Evolutionary conservation across 2,113 vertebrate genomes (phyloP).

Genomic region (Silurus meridionalis): DNA sequence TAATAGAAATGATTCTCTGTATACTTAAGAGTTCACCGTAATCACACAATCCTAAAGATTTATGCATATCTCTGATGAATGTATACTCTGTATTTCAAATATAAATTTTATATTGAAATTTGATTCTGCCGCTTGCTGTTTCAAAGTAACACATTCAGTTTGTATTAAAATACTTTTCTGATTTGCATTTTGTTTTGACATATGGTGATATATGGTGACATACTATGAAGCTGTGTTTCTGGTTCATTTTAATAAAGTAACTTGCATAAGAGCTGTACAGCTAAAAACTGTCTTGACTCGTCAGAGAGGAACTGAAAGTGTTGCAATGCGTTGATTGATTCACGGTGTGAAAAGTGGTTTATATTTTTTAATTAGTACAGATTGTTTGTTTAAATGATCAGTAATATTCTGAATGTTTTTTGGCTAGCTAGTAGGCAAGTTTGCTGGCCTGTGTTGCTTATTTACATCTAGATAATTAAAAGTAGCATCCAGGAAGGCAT

Average conservation of each 20-base stretch:
- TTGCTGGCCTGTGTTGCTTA: background rate
- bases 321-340: background rate
- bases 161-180: background rate
- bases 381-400: background rate
- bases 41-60: background rate
- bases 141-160: background rate
- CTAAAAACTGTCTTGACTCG: background rate
- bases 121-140: background rate
- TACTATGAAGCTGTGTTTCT: background rate
- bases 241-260: background rate
- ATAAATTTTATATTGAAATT: background rate
- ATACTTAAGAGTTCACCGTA: background rate
- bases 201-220: background rate
- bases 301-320: background rate
- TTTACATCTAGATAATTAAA: background rate
- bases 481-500: background rate
- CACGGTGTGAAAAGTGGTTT: background rate
- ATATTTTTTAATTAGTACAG: background rate
- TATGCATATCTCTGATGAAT: background rate
- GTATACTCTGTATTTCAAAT: background rate
- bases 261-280: background rate
- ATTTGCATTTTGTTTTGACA: background rate
- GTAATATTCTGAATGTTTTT: background rate
- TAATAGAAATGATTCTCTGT: background rate
- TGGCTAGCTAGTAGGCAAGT: background rate